Conservation (phyloP, 2,888 invertebrate genomes). For the Apamea epomidion region DNA sequence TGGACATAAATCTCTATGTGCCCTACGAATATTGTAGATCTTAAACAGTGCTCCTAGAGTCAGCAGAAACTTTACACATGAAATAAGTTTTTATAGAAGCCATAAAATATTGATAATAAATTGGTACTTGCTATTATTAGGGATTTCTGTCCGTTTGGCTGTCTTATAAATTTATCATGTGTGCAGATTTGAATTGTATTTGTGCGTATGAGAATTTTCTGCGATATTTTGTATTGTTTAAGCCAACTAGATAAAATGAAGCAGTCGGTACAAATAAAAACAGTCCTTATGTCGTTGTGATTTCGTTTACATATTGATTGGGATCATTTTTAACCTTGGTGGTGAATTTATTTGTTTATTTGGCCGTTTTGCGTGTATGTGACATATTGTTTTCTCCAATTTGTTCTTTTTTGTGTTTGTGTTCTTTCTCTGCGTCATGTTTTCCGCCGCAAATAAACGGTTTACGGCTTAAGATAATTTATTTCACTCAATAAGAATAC, state of each 20-base stretch:
- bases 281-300: background rate
- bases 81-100: conserved; percentile 42
- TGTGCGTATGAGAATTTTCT: background rate
- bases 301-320: background rate
- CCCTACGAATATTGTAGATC: conserved; percentile 51
- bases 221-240: background rate
- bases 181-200: background rate
- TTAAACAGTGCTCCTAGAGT: conserved; percentile 39
- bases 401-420: too few relatives aligned
- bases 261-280: background rate
- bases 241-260: background rate
- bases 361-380: too few relatives aligned
- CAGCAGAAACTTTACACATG: conserved; percentile 47
- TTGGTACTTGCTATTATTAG: conserved; percentile 31
- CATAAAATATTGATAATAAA: conserved; percentile 53
- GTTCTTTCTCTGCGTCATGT: too few relatives aligned
- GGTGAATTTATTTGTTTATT: too few relatives aligned
- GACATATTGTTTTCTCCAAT: too few relatives aligned
- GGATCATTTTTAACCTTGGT: too few relatives aligned
- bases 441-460: too few relatives aligned
- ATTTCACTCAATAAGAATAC: too few relatives aligned
- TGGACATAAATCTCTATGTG: conserved; percentile 62
- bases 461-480: too few relatives aligned
- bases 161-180: conserved; percentile 15
- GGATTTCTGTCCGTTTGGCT: background rate